Base-by-base conservation (phyloP, 2,113 vertebrate genomes). In the Myotis lucifugus region DNA sequence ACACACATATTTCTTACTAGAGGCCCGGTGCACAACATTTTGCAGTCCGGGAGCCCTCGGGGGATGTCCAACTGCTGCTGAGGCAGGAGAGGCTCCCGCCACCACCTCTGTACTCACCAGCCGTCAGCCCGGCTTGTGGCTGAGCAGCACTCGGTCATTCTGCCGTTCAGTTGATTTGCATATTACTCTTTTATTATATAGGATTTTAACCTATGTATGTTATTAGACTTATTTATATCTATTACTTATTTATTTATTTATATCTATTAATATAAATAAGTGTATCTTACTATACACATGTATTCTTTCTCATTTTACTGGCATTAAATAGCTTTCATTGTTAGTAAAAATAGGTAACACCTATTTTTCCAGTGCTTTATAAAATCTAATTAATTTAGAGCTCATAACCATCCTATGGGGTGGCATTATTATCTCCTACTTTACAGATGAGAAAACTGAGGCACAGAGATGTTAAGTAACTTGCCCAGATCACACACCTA, bases 271-370 rank as follows among this genome's bases (percentile, higher is more conserved):
- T 83, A 74, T 29, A 11, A 52, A 50, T 70, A 81, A 34, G 48
- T 40, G 42, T 50, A 73, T 40, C 67, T 73, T 74, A n/a, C 50
- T 29, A 40, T 42, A 73, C 32, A 76, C 19, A 66, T 50, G 32
- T 37, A 52, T 64, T 95, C 17, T 91, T 79, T 85, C 81, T 76
- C 82, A 8, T 95, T 97, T 96, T 70, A 78, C 61, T 66, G 92
- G 42, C 6, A 46, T 95, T 91, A 88, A 74, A 70, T 66, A 89
- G 34, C 56, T 88, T 74, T 2, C 25, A 56, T 67, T 72, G 34
- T 29, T 93, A 93, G 64, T 88, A 88, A 88, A 93, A 94, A 70
- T 59, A 79, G 42, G 32, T 85, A 88, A 87, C 5, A 40, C 3
- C 12, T 86, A 87, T 15, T 87, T 5, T 90, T 85, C 17, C 78